Percentiles rank a stretch among this genome's conserved stretches.
These are phyloP conservation scores for Petaurus breviceps DNA, from an alignment of 2,113 vertebrate genomes.

Conservation along the genomic window DNA sequence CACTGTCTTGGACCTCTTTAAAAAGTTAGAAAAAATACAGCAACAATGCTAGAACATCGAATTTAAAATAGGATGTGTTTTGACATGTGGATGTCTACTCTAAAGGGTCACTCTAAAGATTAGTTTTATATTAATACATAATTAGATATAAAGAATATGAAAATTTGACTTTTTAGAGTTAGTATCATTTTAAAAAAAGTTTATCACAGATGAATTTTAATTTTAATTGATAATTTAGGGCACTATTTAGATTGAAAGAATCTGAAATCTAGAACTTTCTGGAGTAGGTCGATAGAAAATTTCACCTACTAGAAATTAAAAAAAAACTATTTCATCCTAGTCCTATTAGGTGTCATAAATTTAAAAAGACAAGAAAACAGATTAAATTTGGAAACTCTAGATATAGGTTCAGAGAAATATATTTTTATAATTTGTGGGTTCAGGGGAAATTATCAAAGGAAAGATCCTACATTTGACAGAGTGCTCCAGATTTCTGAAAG, in stretches of 20 bases:
- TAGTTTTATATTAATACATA: neutral
- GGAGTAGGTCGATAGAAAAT: neutral
- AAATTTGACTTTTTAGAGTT: neutral
- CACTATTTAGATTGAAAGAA: slow-evolving; percentile 9
- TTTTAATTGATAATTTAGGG: neutral
- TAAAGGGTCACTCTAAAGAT: neutral
- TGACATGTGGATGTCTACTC: neutral
- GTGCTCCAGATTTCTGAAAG: neutral
- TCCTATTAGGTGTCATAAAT: neutral
- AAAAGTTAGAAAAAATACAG: neutral
- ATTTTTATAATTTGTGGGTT: accelerated
- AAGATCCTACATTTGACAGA: neutral
- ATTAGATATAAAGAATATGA: neutral
- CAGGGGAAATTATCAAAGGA: too few relatives aligned
- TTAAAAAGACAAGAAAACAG: neutral
- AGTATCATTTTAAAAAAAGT: neutral
- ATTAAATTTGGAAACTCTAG: neutral
- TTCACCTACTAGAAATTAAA: neutral
- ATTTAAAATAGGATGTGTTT: neutral
- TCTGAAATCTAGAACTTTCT: neutral
- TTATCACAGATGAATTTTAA: slow-evolving; percentile 36
- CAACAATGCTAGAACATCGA: too few relatives aligned
- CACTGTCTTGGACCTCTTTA: neutral
- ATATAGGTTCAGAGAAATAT: neutral
- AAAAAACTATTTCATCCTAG: neutral